Evolutionary conservation across 2,888 invertebrate genomes (phyloP).

Genomic region (Rhopalosiphum nymphaeae): DNA sequence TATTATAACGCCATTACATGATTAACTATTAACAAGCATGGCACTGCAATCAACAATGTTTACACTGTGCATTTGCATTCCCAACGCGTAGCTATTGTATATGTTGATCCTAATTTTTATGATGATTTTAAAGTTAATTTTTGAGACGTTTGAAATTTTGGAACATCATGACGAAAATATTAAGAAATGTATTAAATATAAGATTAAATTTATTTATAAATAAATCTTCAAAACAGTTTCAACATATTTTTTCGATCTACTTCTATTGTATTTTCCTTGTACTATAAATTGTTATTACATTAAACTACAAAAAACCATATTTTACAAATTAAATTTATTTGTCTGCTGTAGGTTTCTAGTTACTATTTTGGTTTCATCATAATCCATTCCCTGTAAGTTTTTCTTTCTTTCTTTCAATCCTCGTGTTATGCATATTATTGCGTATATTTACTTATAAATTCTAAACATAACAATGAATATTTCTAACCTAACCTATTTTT

Average conservation of each 20-base stretch:
- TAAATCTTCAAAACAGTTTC: conserved; percentile 32
- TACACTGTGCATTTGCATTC: too few species aligned
- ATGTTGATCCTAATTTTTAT: too few species aligned
- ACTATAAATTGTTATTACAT: background rate
- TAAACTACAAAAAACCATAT: background rate
- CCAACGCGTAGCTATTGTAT: too few species aligned
- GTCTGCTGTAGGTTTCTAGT: background rate
- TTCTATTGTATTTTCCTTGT: background rate
- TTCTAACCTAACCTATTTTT: too few species aligned
- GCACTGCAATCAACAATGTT: too few species aligned
- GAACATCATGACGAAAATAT: too few species aligned
- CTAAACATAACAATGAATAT: background rate
- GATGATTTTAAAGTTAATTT: too few species aligned
- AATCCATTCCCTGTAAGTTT: background rate
- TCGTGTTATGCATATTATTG: background rate
- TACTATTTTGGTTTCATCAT: conserved; percentile 33
- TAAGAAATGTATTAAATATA: too few species aligned
- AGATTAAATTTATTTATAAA: too few species aligned
- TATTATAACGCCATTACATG: too few species aligned
- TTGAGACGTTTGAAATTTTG: too few species aligned
- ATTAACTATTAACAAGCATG: too few species aligned
- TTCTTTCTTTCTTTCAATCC: background rate
- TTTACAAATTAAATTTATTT: conserved; percentile 46
- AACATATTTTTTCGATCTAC: background rate
- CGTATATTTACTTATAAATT: background rate